Conservation (phyloP, 2,888 invertebrate species). For the Lasioglossum lativentre region DNA sequence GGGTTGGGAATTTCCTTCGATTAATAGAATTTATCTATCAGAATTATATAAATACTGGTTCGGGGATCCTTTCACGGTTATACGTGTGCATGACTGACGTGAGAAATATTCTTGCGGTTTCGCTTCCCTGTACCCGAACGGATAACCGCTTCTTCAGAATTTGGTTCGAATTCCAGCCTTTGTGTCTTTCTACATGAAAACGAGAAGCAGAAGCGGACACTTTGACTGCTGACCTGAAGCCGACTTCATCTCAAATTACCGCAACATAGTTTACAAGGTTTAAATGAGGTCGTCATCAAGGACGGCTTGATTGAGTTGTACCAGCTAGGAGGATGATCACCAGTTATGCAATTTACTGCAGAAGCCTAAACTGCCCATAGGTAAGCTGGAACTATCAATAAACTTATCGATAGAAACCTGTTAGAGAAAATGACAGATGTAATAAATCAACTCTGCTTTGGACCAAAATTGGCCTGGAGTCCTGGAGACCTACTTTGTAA, state of each 20-base stretch:
- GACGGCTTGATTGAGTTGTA: neutral
- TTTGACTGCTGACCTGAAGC: neutral
- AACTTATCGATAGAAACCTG: neutral
- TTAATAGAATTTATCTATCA: neutral
- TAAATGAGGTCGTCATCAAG: neutral
- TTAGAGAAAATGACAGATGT: neutral
- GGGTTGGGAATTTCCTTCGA: neutral
- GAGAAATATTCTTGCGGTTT: neutral
- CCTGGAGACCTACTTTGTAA: neutral
- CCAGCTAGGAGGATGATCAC: neutral
- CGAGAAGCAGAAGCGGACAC: neutral
- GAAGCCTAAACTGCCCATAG: neutral
- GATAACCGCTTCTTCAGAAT: neutral
- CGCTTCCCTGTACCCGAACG: neutral
- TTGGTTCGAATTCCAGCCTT: neutral
- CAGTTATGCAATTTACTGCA: neutral
- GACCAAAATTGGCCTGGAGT: neutral
- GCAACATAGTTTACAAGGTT: neutral
- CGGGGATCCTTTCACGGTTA: neutral
- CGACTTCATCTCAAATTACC: neutral
- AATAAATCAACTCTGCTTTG: neutral
- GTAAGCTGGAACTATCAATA: neutral
- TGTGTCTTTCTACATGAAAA: neutral
- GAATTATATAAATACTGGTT: neutral
- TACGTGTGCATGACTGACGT: neutral